A percentile compares a stretch with the other conserved stretches of the same genome.
These are phyloP conservation scores for Ophion slaviceki DNA, from an alignment of 2,888 invertebrate genomes.

Conservation along the genomic window DNA sequence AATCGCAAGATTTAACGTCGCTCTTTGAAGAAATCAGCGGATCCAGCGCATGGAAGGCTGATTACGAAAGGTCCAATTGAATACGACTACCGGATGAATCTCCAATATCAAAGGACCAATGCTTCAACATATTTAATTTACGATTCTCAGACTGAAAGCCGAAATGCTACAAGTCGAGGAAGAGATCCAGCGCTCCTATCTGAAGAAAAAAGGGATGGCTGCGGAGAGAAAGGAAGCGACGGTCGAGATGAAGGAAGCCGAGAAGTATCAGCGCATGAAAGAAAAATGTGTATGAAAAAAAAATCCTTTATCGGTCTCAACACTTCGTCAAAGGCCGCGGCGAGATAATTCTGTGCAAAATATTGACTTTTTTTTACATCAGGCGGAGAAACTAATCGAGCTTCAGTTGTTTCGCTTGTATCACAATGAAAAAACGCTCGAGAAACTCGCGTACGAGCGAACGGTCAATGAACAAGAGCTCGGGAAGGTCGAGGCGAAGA, in stretches of 20 bases:
- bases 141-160: slow-evolving; percentile 87
- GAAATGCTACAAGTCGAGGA: slow-evolving; percentile 99
- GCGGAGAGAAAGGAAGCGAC: slow-evolving; percentile 99
- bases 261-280: slow-evolving; percentile 96
- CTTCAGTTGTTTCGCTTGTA: slow-evolving; percentile 96
- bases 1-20: slow-evolving; percentile 98
- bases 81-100: background rate
- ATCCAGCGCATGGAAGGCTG: slow-evolving; percentile 96
- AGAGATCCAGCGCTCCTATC: slow-evolving; percentile 98
- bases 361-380: slow-evolving; percentile 43
- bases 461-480: slow-evolving; percentile 92
- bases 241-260: slow-evolving; percentile 99
- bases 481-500: slow-evolving; percentile 92
- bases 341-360: slow-evolving; percentile 3
- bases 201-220: slow-evolving; percentile 99
- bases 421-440: slow-evolving; percentile 96
- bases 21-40: slow-evolving; percentile 99
- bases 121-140: background rate
- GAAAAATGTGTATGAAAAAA: slow-evolving; percentile 91
- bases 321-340: background rate
- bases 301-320: slow-evolving; percentile 16
- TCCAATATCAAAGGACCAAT: background rate
- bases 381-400: slow-evolving; percentile 96
- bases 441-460: slow-evolving; percentile 91
- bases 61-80: slow-evolving; percentile 89